A percentile compares a stretch with the other conserved stretches of the same genome.
phyloP scores from a whole-genome alignment of 1,140 invertebrate genomes.

The Araneus ventricosus region DNA sequence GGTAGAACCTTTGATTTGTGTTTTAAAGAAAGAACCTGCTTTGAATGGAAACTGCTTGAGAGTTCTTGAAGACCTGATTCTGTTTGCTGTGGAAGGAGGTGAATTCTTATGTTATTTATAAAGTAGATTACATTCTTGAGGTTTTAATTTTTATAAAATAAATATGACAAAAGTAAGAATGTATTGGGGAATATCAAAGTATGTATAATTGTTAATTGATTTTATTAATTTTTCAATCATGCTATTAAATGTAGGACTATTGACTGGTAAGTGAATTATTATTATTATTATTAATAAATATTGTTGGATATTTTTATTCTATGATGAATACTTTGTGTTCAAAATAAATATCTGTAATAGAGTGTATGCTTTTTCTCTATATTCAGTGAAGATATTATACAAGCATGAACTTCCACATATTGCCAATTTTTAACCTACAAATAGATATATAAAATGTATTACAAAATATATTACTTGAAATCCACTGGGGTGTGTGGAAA shows the following conservation, averaged over 20 bases:
- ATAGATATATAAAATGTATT: too few relatives aligned
- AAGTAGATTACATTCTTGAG: background rate
- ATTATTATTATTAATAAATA: too few relatives aligned
- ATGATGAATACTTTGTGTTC: too few relatives aligned
- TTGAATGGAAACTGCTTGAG: slow-evolving; percentile 80
- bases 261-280: slow-evolving; percentile 47
- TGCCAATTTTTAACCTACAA: too few relatives aligned
- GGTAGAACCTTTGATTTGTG: slow-evolving; percentile 81
- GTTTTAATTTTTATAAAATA: background rate
- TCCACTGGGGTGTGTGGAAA: too few relatives aligned
- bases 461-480: too few relatives aligned
- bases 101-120: slow-evolving; percentile 36
- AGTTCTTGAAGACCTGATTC: slow-evolving; percentile 83
- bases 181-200: background rate
- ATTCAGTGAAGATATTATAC: too few relatives aligned
- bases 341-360: too few relatives aligned
- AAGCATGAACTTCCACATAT: too few relatives aligned
- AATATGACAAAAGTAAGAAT: background rate
- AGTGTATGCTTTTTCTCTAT: too few relatives aligned
- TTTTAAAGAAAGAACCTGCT: slow-evolving; percentile 81
- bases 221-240: slow-evolving; percentile 43
- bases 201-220: background rate
- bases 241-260: slow-evolving; percentile 9
- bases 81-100: slow-evolving; percentile 84
- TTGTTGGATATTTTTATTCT: background rate